phyloP scores from a whole-genome alignment of 1,140 invertebrate genomes.

The Drosophila bipectinata region DNA sequence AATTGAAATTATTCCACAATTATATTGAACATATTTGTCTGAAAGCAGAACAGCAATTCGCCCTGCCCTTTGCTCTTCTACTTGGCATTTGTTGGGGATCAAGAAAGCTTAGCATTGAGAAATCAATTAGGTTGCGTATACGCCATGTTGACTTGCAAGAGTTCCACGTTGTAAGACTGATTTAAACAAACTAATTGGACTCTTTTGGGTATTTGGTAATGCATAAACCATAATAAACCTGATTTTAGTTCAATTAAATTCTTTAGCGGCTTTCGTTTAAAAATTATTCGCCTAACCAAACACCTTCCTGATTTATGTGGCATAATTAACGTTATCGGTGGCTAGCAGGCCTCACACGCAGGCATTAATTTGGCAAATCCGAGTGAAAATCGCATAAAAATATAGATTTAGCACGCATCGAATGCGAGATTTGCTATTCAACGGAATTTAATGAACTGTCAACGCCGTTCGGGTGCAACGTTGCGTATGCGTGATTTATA shows the following conservation, averaged over 20 bases:
- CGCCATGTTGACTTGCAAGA: constrained; percentile 4
- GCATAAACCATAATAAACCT: neutral
- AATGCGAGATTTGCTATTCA: constrained; percentile 47
- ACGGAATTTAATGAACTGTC: constrained; percentile 76
- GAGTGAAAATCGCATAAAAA: constrained; percentile 36
- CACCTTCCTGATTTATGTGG: constrained; percentile 60
- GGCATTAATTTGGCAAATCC: constrained; percentile 63
- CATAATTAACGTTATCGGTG: constrained; percentile 66
- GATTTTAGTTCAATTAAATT: constrained; percentile 16
- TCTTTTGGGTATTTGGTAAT: neutral
- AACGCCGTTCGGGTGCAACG: constrained; percentile 51
- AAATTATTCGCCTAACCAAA: neutral
- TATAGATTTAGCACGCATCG: constrained; percentile 41
- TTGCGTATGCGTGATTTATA: constrained; percentile 76
- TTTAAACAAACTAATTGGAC: neutral
- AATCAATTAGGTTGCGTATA: constrained; percentile 48
- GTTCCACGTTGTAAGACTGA: neutral
- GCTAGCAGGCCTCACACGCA: constrained; percentile 39
- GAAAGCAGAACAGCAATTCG: constrained; percentile 23
- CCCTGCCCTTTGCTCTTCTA: neutral
- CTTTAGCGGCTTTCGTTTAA: constrained; percentile 14
- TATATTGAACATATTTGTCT: constrained; percentile 47
- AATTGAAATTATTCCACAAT: constrained; percentile 75
- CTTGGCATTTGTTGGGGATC: neutral
- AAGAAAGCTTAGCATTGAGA: constrained; percentile 38